These are phyloP conservation scores for Acronicta alni DNA, from an alignment of 2,888 invertebrate species.

Conservation along the genomic window DNA sequence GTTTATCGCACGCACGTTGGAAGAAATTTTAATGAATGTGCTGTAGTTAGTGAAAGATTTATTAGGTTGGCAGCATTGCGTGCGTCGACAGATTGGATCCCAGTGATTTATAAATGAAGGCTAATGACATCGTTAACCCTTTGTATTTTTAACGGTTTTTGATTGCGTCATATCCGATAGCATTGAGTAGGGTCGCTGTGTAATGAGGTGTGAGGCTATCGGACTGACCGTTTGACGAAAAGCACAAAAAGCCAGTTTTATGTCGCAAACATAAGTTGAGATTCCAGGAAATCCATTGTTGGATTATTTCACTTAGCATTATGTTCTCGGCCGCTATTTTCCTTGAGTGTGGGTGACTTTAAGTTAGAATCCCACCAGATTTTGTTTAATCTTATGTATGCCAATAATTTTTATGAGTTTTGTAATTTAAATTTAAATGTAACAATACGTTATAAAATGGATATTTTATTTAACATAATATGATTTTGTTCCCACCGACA, in stretches of 20 bases:
- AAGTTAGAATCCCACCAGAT: no score
- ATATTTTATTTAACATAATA: no score
- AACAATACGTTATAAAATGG: no score
- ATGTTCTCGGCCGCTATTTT: constrained; percentile 38
- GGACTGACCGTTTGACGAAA: constrained; percentile 29
- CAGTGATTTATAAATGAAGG: constrained; percentile 71
- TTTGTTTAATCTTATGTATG: no score
- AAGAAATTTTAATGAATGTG: constrained; percentile 86
- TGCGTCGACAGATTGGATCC: constrained; percentile 53
- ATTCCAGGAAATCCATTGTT: constrained; percentile 30
- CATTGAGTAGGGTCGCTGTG: constrained; percentile 44
- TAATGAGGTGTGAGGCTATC: constrained; percentile 53
- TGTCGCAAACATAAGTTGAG: constrained; percentile 35
- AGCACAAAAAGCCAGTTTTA: constrained; percentile 30
- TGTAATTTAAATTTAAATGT: no score
- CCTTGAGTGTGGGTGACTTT: constrained; percentile 16
- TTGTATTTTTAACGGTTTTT: constrained; percentile 67
- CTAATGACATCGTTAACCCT: constrained; percentile 71
- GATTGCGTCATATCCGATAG: constrained; percentile 56
- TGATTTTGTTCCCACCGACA: no score
- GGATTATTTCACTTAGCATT: constrained; percentile 31
- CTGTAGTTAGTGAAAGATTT: constrained; percentile 78
- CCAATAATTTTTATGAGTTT: no score
- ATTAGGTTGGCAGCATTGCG: constrained; percentile 63
- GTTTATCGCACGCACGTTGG: constrained; percentile 86